Percentiles rank a stretch among this genome's conserved stretches.
Evolutionary conservation across 2,888 invertebrate species (phyloP).

Genomic region (Plagodis pulveraria): DNA sequence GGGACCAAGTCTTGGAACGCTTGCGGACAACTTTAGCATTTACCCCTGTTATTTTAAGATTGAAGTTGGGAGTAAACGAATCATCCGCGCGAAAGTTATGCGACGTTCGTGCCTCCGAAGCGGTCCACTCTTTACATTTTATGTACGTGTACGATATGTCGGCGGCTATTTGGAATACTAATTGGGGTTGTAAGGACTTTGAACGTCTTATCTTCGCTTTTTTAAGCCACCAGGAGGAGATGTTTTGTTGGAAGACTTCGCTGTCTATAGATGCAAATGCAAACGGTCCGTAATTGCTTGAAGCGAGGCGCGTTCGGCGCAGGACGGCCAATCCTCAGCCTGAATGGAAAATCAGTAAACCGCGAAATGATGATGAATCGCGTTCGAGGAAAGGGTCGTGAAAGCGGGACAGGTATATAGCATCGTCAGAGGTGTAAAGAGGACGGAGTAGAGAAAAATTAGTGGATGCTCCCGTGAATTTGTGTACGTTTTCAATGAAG

Average conservation of each 20-base stretch:
- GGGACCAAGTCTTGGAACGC: constrained; percentile 64
- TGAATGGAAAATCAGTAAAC: constrained; percentile 83
- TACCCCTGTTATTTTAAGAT: constrained; percentile 67
- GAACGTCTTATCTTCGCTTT: constrained; percentile 65
- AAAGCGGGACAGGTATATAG: constrained; percentile 58
- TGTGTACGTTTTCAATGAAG: constrained; percentile 84
- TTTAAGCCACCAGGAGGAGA: constrained; percentile 42
- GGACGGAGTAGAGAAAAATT: constrained; percentile 71
- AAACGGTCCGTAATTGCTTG: constrained; percentile 43
- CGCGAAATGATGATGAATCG: constrained; percentile 85
- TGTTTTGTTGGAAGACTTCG: constrained; percentile 32
- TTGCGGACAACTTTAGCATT: constrained; percentile 72
- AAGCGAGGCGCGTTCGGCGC: constrained; percentile 47
- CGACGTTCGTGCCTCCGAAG: constrained; percentile 77
- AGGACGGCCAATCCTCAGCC: constrained; percentile 55
- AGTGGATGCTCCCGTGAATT: constrained; percentile 81
- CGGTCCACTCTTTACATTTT: constrained; percentile 84
- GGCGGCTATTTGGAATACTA: constrained; percentile 83
- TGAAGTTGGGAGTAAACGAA: constrained; percentile 62
- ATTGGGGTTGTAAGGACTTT: constrained; percentile 73
- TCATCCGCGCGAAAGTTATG: constrained; percentile 72
- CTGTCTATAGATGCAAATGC: constrained; percentile 34
- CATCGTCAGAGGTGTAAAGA: constrained; percentile 49
- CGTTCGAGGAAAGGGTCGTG: constrained; percentile 69
- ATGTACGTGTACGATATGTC: constrained; percentile 80